Percentiles rank a stretch among this genome's conserved stretches.
phyloP scores from a whole-genome alignment of 2,797 vertebrate genomes.

The Cuculus canorus region DNA sequence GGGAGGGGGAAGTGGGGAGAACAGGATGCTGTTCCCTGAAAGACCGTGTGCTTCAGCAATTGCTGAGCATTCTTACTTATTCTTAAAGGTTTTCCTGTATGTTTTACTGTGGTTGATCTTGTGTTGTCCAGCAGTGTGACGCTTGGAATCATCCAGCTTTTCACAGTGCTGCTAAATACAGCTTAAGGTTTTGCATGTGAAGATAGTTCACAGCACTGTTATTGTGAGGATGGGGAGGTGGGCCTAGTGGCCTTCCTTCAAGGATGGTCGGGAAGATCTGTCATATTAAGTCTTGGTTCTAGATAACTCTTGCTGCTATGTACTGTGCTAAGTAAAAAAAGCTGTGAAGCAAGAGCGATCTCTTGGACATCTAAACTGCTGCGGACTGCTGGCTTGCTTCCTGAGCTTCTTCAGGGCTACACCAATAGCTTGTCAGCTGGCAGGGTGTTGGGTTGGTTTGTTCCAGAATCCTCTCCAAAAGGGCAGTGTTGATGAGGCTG shows the following conservation, averaged over 20 bases:
- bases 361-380: accelerated
- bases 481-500: background rate
- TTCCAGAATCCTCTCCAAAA: background rate
- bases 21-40: background rate
- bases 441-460: background rate
- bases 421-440: background rate
- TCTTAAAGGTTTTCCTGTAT: background rate
- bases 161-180: background rate
- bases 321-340: background rate
- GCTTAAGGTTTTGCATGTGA: background rate
- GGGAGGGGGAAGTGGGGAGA: too few relatives aligned
- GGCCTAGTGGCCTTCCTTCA: background rate
- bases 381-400: background rate
- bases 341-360: background rate
- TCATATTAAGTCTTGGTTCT: background rate
- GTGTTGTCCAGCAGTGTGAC: background rate
- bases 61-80: background rate
- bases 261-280: background rate
- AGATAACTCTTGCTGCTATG: background rate
- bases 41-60: background rate
- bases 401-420: background rate
- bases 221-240: background rate
- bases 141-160: background rate
- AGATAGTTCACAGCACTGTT: background rate
- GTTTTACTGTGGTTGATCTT: background rate